phyloP scores from a whole-genome alignment of 2,888 invertebrate species.

The Cheilosia scutellata region DNA sequence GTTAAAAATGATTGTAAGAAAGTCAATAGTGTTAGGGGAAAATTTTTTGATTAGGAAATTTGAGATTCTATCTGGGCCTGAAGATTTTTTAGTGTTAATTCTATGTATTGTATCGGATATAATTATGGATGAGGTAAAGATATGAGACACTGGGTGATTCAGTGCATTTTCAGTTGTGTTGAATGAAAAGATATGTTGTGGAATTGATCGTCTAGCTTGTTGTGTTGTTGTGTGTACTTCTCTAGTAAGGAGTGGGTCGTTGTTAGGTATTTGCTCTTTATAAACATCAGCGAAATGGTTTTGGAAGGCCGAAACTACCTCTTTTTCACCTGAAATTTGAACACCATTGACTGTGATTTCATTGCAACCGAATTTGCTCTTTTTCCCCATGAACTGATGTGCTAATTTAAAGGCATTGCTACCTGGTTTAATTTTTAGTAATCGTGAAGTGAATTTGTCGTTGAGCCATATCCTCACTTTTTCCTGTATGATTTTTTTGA shows the following conservation, averaged over 20 bases:
- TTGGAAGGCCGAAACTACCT: too few species aligned
- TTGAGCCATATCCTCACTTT: not conserved
- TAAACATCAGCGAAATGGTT: too few species aligned
- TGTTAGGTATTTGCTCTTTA: not conserved
- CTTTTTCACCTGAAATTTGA: not conserved
- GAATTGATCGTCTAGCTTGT: not conserved
- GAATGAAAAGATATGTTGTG: too few species aligned
- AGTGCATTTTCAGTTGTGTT: not conserved
- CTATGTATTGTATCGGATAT: too few species aligned
- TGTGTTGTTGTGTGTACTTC: not conserved
- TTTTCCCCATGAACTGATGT: not conserved
- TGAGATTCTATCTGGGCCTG: slow-evolving; percentile 23
- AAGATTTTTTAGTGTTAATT: not conserved
- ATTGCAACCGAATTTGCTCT: not conserved
- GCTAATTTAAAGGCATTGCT: not conserved
- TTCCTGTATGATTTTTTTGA: not conserved
- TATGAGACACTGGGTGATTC: not conserved
- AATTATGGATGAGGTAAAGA: not conserved
- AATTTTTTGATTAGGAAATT: slow-evolving; percentile 48
- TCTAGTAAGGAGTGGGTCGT: not conserved
- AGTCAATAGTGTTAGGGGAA: slow-evolving; percentile 6
- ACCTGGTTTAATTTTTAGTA: not conserved
- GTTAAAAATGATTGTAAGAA: slow-evolving; percentile 43
- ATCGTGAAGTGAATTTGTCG: not conserved
- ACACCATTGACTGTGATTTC: not conserved